Evolutionary conservation across 2,797 vertebrate species (phyloP).

Genomic region (Falco concolor): DNA sequence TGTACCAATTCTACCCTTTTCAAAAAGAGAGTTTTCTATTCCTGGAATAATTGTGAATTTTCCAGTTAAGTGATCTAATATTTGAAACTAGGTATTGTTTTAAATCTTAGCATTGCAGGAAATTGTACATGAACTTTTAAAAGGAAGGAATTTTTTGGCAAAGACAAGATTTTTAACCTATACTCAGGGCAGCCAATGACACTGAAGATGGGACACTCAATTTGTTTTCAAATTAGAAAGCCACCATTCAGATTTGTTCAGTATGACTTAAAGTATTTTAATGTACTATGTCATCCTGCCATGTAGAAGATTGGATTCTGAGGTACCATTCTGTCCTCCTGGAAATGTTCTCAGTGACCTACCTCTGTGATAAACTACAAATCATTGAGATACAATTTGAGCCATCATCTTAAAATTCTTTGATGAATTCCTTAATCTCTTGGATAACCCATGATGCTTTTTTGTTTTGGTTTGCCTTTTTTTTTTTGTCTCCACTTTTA

Average conservation of each 20-base stretch:
- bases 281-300: background rate
- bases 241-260: background rate
- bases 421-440: background rate
- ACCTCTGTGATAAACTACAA: background rate
- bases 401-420: background rate
- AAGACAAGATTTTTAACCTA: background rate
- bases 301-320: background rate
- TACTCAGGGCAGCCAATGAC: accelerated
- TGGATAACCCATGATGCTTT: background rate
- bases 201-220: background rate
- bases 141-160: background rate
- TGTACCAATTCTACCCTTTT: accelerated
- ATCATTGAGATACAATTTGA: background rate
- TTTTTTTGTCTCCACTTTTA: background rate
- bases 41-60: background rate
- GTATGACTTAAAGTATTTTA: background rate
- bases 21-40: background rate
- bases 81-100: background rate
- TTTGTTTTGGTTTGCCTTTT: too few species aligned
- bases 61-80: background rate
- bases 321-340: background rate
- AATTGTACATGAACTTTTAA: background rate
- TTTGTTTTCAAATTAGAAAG: background rate
- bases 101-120: background rate
- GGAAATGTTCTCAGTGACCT: background rate